These are phyloP conservation scores for Puffinus mauretanicus DNA, from an alignment of 2,113 vertebrate species.

Conservation along the genomic window DNA sequence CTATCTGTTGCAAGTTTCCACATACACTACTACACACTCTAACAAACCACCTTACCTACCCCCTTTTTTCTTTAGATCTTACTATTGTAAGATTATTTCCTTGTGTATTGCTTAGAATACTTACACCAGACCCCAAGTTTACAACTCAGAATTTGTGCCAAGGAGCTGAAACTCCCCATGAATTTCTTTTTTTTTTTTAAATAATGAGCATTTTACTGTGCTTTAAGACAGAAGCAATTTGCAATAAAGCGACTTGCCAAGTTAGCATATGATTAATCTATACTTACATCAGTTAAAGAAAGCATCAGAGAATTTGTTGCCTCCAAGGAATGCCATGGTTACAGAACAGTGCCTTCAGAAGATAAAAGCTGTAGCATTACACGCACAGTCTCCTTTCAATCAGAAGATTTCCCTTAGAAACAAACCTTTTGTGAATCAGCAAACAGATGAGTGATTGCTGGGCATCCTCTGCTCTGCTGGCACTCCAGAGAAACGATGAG, in stretches of 20 bases:
- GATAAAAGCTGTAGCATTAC: neutral
- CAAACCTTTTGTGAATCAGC: neutral
- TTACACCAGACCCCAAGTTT: neutral
- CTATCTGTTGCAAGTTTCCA: neutral
- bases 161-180: neutral
- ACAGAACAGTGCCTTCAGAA: neutral
- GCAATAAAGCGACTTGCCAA: neutral
- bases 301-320: neutral
- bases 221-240: neutral
- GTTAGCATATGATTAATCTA: neutral
- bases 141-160: neutral
- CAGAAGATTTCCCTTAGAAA: neutral
- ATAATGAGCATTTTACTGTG: neutral
- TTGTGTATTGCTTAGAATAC: neutral
- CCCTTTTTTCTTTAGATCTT: neutral
- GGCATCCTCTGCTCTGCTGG: neutral
- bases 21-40: neutral
- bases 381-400: neutral
- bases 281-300: neutral
- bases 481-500: neutral
- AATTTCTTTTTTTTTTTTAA: neutral
- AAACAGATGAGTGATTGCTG: neutral
- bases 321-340: neutral
- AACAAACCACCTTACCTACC: neutral
- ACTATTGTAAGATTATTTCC: neutral